These are phyloP conservation scores for Sympetrum striolatum DNA, from an alignment of 2,888 invertebrate genomes.

Conservation along the genomic window DNA sequence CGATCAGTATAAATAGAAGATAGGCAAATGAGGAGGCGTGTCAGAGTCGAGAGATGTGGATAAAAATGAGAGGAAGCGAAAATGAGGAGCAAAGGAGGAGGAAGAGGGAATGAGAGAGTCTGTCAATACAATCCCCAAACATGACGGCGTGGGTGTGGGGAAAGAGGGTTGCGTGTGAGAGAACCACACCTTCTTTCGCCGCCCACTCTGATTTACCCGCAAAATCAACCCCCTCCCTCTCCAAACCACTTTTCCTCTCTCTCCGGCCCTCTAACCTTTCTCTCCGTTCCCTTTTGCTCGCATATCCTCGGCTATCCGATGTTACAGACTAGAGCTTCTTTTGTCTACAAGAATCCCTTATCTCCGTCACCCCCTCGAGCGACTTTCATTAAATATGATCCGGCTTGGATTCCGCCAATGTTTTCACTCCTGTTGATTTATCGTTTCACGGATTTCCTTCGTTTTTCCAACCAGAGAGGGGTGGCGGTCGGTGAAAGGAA, in stretches of 20 bases:
- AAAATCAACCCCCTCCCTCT: background rate
- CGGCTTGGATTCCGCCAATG: background rate
- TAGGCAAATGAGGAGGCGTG: background rate
- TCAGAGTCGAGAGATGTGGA: background rate
- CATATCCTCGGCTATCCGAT: background rate
- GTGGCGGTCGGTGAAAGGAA: background rate
- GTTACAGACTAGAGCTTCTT: background rate
- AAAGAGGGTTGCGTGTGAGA: background rate
- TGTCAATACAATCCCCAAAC: conserved; percentile 20
- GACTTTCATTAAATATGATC: background rate
- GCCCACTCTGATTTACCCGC: background rate
- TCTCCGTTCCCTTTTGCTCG: background rate
- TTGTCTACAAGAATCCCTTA: background rate
- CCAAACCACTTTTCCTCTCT: background rate
- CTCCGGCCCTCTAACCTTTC: background rate
- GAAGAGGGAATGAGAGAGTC: background rate
- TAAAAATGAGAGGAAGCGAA: background rate
- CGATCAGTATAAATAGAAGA: background rate
- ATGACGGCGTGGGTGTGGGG: background rate
- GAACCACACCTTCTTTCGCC: background rate
- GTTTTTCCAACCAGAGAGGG: background rate
- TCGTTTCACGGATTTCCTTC: background rate
- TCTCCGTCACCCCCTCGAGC: background rate
- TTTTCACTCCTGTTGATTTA: background rate
- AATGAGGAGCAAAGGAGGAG: background rate